These are phyloP conservation scores for Actinia tenebrosa DNA, from an alignment of 64 coral and sea anemone genomes.

Conservation along the genomic window DNA sequence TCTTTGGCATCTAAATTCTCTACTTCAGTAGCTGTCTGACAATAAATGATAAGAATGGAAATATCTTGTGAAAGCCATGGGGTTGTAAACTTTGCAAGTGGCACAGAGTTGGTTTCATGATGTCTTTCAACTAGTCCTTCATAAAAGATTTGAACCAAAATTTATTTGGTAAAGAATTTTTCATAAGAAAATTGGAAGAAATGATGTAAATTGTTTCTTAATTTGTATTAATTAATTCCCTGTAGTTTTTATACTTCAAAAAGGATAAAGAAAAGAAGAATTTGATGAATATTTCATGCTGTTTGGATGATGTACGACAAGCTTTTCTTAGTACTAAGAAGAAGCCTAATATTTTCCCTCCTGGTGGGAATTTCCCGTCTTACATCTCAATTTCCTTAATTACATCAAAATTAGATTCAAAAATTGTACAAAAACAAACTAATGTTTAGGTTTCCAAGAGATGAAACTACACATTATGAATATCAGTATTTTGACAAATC, in stretches of 20 bases:
- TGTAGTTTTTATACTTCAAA: neutral
- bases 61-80: neutral
- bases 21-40: neutral
- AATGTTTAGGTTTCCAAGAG: neutral
- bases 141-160: neutral
- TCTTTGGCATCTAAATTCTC: neutral
- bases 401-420: neutral
- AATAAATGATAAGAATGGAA: neutral
- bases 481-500: neutral
- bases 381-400: neutral
- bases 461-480: neutral
- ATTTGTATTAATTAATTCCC: neutral
- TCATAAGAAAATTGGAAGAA: neutral
- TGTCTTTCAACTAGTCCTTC: neutral
- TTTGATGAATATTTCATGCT: neutral
- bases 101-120: neutral
- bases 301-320: neutral
- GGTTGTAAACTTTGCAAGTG: neutral
- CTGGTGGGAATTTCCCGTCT: neutral
- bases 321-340: neutral
- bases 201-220: neutral
- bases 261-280: neutral
- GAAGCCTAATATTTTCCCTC: neutral
- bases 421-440: neutral
- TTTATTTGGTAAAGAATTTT: neutral